Conservation (phyloP, 2,797 vertebrate species). For the Cephalopachus bancanus region DNA sequence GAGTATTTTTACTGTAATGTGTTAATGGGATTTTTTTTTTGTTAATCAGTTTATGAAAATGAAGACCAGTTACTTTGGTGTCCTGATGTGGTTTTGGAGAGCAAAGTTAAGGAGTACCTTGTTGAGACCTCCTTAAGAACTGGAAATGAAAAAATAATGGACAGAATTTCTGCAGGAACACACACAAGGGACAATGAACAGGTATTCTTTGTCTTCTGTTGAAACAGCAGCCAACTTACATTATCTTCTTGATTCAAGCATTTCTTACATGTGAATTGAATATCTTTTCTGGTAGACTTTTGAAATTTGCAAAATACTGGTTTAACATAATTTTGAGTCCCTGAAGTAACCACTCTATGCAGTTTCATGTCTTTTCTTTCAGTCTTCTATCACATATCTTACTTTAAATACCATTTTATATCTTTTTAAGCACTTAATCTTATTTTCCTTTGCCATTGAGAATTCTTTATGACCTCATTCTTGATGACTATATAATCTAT, state of each 20-base stretch:
- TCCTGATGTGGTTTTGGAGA: constrained; percentile 94
- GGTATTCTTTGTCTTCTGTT: constrained; percentile 86
- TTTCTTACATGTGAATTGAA: not conserved
- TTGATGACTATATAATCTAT: not conserved
- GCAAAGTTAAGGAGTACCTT: constrained; percentile 95
- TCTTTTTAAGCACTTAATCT: not conserved
- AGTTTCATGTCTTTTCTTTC: not conserved
- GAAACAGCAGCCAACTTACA: not conserved
- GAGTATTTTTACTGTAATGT: not conserved
- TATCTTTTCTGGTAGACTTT: not conserved
- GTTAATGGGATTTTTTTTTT: constrained; percentile 77
- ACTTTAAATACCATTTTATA: not conserved
- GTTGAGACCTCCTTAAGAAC: constrained; percentile 92
- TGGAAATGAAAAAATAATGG: constrained; percentile 90
- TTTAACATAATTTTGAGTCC: not conserved
- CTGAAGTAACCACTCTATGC: not conserved
- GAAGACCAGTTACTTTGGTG: constrained; percentile 97
- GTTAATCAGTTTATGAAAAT: constrained; percentile 93
- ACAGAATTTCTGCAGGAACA: constrained; percentile 90
- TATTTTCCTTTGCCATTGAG: not conserved
- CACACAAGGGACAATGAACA: constrained; percentile 96
- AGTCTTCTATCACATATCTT: not conserved
- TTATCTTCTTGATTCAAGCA: not conserved
- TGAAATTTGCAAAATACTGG: not conserved
- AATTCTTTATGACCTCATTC: not conserved